Base-by-base conservation (phyloP, 1,140 invertebrate genomes). In the Atta cephalotes region DNA sequence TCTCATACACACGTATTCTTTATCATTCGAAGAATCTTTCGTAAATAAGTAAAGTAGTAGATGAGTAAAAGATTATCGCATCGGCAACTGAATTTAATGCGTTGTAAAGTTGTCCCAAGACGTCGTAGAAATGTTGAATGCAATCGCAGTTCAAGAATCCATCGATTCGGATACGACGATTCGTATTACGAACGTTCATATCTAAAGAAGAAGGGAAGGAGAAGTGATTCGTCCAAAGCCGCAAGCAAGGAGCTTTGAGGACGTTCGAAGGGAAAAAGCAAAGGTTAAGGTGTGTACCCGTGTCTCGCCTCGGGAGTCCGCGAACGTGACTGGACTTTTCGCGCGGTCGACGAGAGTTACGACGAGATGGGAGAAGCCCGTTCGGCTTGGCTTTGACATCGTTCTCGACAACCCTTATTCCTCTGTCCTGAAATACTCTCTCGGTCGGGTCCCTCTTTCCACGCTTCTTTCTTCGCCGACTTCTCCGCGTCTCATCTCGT, bases 321-420 rank as follows among this genome's bases (percentile, higher is more conserved):
- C 72, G 89, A 25, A 94, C 94, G 94, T 95, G 94, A 94, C 93
- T 80, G 90, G 94, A 94, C 92, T 94, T 91, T 82, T 91, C 88
- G 92, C 89, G 85, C 87, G 87, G 87, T 66, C 89, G 86, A 77
- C 79, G 92, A 35, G 31, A 94, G 92, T 92, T 88, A 92, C 91
- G 25, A 25, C 25, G 25, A 25, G 72, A 89, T 66, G 87, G 18
- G 35, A 91, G 90, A 90, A 91, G 90, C 89, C 88, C 76, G 84
- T 87, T 91, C 89, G 66, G 84, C 84, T 89, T 79, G 80, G 87
- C 92, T 93, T 93, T 93, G 91, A 92, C 90, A 87, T 89, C 88
- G 79, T 87, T 65, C 78, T 71, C 81, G 65, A 74, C 80, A 62
- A 86, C 58, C 79, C 74, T 76, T 62, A 84, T 87, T 74, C 63